Evolutionary conservation across 37 sponge, comb jelly and placozoan species (phyloP).

Genomic region (Bolinopsis microptera): DNA sequence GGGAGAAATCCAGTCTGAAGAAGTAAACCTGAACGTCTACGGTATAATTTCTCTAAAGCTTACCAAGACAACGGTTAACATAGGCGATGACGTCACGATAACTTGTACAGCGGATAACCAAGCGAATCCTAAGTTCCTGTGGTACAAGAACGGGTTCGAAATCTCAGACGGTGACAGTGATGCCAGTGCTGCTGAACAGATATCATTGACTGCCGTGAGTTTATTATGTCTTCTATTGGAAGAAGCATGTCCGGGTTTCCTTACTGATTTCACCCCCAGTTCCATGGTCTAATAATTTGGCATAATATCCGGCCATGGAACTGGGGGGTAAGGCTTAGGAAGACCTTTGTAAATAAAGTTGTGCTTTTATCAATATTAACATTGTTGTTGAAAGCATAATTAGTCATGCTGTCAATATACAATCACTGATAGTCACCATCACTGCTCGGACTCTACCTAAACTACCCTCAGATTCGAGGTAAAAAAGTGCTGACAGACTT

Average conservation of each 20-base stretch:
- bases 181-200: background rate
- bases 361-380: too few species aligned
- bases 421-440: too few species aligned
- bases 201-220: constrained; percentile 24
- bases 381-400: too few species aligned
- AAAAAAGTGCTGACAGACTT: background rate
- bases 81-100: background rate
- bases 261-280: too few species aligned
- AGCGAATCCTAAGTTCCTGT: background rate
- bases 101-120: constrained; percentile 53
- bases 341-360: too few species aligned
- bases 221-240: too few species aligned
- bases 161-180: background rate
- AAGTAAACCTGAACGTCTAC: background rate
- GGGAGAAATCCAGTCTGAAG: background rate
- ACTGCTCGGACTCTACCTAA: too few species aligned
- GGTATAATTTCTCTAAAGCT: background rate
- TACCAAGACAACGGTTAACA: background rate
- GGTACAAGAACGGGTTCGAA: constrained; percentile 62
- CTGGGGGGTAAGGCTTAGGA: too few species aligned
- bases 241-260: too few species aligned
- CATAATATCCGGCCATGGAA: too few species aligned
- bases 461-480: constrained; percentile 10
- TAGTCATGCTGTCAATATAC: too few species aligned
- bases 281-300: too few species aligned